Evolutionary conservation across 2,797 vertebrate genomes (phyloP), one percentile per base, ranked within the genome.

Genomic region (Macroramphosus scolopax): DNA sequence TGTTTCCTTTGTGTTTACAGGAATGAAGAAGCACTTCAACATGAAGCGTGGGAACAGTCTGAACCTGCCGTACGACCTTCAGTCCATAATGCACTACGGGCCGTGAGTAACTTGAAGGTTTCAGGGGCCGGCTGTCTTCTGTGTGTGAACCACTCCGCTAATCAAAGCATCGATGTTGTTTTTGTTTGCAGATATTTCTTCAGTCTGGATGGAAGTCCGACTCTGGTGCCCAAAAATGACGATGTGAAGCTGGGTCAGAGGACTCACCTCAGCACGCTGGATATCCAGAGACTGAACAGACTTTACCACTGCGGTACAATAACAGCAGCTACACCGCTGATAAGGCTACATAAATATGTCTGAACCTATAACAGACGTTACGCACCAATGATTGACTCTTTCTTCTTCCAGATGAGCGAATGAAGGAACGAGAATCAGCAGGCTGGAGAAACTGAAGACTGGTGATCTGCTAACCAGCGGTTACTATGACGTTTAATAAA

Each of bases 41-140:
- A 1, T 43, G 6, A 73, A 52, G 20, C 0, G 0, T 0, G 76
- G 76, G 6, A 5, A 81, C 46, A 75, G 63, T 9, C 49, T 32
- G n/a, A 51, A 54, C 31, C 40, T 80, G 38, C 51, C 68, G 0
- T 85, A 85, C 3, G 82, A 85, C 31, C 1, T 60, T 0, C 0
- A 25, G 0, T 84, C 82, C 37, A 81, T 84, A 3, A 82, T 76
- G 74, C 82, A 84, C 54, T 82, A 84, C 0, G 79, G 81, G 0
- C 0, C 0, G 79, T 84, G 30, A 73, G 81, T 71, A 8, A 4
- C 5, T n/a, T n/a, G n/a, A n/a, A n/a, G n/a, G n/a, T n/a, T n/a
- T n/a, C n/a, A n/a, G n/a, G n/a, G n/a, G n/a, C n/a, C n/a, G n/a
- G n/a, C n/a, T n/a, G n/a, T n/a, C n/a, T n/a, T n/a, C n/a, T n/a